These are phyloP conservation scores for Helicoverpa armigera DNA, from an alignment of 1,140 invertebrate genomes.

Conservation along the genomic window DNA sequence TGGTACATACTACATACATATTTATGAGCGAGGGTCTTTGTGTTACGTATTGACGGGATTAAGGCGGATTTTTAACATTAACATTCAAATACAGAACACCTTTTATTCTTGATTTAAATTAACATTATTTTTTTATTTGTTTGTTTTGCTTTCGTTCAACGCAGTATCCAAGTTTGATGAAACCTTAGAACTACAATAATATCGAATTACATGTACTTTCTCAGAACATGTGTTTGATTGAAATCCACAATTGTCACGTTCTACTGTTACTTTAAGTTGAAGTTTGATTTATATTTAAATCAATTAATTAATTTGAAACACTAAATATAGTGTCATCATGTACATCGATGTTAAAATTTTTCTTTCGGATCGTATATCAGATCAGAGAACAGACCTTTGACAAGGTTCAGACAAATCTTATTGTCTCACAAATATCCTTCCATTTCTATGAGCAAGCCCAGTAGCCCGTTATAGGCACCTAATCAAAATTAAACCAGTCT, in stretches of 20 bases:
- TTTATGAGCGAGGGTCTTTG: constrained; percentile 10
- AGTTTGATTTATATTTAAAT: too few relatives aligned
- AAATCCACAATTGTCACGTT: neutral
- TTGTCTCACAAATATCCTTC: too few relatives aligned
- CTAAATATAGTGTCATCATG: too few relatives aligned
- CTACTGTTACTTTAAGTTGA: neutral
- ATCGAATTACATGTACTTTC: neutral
- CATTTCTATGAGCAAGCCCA: too few relatives aligned
- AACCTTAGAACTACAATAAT: neutral
- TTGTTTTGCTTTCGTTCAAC: neutral
- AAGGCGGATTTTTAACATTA: constrained; percentile 5
- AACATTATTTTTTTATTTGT: neutral
- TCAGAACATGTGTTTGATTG: neutral
- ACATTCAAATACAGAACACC: neutral
- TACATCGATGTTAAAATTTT: too few relatives aligned
- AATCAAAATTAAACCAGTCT: neutral
- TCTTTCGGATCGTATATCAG: too few relatives aligned
- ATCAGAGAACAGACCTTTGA: too few relatives aligned
- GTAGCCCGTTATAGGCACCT: too few relatives aligned
- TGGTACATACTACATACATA: constrained; percentile 30
- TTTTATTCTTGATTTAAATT: neutral
- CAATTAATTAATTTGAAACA: too few relatives aligned
- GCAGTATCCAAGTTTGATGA: neutral
- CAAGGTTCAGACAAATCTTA: too few relatives aligned
- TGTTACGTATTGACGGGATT: neutral